Evolutionary conservation across 2,888 invertebrate species (phyloP), one percentile per base, ranked within the genome.

Genomic region (Pachymerium ferrugineum): DNA sequence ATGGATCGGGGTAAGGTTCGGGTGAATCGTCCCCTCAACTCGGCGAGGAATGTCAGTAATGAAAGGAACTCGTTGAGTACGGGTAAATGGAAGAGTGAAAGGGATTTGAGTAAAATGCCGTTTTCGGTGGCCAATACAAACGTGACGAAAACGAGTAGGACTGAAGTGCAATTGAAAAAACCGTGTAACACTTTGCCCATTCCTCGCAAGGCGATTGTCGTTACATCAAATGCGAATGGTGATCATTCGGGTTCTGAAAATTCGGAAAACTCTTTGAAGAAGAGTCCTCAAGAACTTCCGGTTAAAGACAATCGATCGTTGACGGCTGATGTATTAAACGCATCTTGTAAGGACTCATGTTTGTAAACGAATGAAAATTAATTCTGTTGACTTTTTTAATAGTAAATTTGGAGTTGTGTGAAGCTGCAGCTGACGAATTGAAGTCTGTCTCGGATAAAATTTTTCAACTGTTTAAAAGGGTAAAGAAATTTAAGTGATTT

Each of bases 101-200:
- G 74, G 31, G 76, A 76, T 71, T 73, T 76, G 5, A 74, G 73
- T 22, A 73, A 72, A 30, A 73, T 74, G 16, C 72, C 30, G 12
- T 22, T 38, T 67, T 31, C 73, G n/a, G 47, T n/a, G n/a, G 14
- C 38, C 6, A 67, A 33, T 19, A 16, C 16, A 5, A 29, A 8
- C 1, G 33, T 38, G 12, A 68, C 72, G n/a, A 30, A 28, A 22
- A 71, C 72, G 31, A 76, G 71, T 72, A 76, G 73, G 67, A 73
- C 68, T 30, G 67, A 54, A 6, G 25, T 74, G 14, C 72, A 71
- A 16, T 73, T n/a, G 72, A 79, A 87, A 72, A 81, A 89, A 33
- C 84, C 87, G 76, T 88, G 88, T 3, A 89, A 89, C 31, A 84
- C 87, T 76, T 88, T 88, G 3, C 89, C 89, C 78, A 89, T 88